phyloP scores from a whole-genome alignment of 2,113 vertebrate species.

The Corythornis cristatus region DNA sequence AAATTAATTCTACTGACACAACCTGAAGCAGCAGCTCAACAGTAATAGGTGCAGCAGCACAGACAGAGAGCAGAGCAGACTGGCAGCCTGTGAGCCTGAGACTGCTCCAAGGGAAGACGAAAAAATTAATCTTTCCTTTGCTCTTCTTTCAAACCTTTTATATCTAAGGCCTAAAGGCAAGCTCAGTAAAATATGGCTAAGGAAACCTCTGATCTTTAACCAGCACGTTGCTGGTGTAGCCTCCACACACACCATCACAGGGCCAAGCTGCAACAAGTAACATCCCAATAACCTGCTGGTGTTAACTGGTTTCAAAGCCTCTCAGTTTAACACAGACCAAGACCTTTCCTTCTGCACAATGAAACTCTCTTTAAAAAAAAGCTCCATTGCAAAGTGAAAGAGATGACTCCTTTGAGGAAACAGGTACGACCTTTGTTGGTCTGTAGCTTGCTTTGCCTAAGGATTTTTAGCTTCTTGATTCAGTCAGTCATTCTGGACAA shows the following conservation, averaged over 20 bases:
- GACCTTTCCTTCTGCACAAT: constrained; percentile 4
- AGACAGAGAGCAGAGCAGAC: neutral
- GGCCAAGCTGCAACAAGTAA: neutral
- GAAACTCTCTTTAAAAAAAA: constrained; percentile 16
- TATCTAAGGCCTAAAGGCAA: neutral
- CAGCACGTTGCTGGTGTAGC: neutral
- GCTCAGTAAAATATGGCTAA: neutral
- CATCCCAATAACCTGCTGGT: neutral
- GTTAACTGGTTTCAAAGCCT: neutral
- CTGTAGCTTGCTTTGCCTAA: constrained; percentile 37
- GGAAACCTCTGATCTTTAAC: neutral
- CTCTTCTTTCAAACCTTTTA: neutral
- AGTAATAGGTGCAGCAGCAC: neutral
- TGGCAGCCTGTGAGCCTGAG: neutral
- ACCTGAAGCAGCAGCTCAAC: fast-evolving
- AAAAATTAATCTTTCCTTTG: neutral
- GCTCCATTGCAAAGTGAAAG: constrained; percentile 5
- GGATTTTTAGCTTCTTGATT: constrained; percentile 58
- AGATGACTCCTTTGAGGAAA: constrained; percentile 21
- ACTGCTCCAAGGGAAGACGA: neutral
- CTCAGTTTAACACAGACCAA: neutral
- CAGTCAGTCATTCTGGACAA: constrained; percentile 7
- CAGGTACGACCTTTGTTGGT: constrained; percentile 56
- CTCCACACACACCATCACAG: neutral
- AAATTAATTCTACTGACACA: neutral